Evolutionary conservation across 2,113 vertebrate species (phyloP).

Genomic region (Neomonachus schauinslandi): DNA sequence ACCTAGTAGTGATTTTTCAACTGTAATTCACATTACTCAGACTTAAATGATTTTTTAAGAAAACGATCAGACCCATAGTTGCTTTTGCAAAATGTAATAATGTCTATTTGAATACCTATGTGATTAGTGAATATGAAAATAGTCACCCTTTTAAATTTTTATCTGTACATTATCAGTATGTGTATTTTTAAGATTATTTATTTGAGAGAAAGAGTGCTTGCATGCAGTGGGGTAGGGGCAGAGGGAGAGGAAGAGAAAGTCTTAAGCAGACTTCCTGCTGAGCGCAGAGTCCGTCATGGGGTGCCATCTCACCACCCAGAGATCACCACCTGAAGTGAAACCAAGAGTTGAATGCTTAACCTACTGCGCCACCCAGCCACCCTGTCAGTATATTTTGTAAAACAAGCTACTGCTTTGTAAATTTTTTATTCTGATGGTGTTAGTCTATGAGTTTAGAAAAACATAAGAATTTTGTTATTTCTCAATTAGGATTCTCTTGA

Average conservation of each 20-base stretch:
- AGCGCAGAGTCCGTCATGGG: background rate
- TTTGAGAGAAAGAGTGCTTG: background rate
- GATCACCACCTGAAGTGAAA: background rate
- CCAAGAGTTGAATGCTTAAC: background rate
- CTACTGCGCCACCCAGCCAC: background rate
- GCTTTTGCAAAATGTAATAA: background rate
- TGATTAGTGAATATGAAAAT: background rate
- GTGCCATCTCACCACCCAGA: background rate
- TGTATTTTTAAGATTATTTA: background rate
- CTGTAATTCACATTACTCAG: background rate
- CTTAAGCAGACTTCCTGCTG: background rate
- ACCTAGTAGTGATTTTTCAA: slow-evolving; percentile 3
- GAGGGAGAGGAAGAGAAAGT: background rate
- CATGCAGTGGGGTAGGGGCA: background rate
- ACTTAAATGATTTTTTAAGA: background rate
- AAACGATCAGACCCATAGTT: background rate
- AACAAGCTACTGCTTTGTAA: background rate
- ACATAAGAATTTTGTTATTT: slow-evolving; percentile 60
- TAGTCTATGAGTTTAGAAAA: background rate
- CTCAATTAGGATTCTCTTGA: slow-evolving; percentile 89
- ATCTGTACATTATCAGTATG: background rate
- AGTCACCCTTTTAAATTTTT: background rate
- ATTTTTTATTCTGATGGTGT: slow-evolving; percentile 25
- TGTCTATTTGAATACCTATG: background rate
- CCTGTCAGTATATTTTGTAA: slow-evolving; percentile 28